Evolutionary conservation across 2,797 vertebrate species (phyloP), one percentile per base, ranked within the genome.

Genomic region (Myioborus miniatus): DNA sequence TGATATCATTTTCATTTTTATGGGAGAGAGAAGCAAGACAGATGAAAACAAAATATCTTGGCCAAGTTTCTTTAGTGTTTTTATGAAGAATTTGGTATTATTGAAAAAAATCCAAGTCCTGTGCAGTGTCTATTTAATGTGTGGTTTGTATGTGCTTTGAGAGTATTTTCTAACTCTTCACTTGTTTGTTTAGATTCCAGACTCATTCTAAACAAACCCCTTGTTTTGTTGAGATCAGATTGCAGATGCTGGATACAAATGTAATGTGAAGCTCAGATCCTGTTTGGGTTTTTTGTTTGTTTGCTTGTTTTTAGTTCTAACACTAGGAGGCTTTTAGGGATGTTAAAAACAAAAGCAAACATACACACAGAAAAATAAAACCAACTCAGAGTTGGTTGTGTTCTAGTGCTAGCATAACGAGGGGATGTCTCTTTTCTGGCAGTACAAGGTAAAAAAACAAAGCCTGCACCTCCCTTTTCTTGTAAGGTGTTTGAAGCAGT

Each of bases 271-370:
- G 27, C 71, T 87, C 22, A 70, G 56, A 84, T 89, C 71, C 78
- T 95, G 71, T 89, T 76, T 82, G 32, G 13, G n/a, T 62, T 95
- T 93, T 87, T 47, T 74, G 13, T 67, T 92, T 83, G 44, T 70
- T 91, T 80, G 68, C 23, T 94, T 95, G 53, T n/a, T 94, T 90
- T 92, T n/a, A n/a, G 30, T 78, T 78, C 58, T 76, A 84, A 29
- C 19, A 15, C 24, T 72, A 55, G 43, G 63, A 92, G 86, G 59
- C 62, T 92, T 92, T 95, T 83, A 92, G 23, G 34, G 32, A 77
- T 78, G 79, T 83, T 74, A 64, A 77, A 89, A 89, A 46, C 32
- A 81, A 83, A 92, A 68, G 37, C 37, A 65, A 93, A 36, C 9
- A 62, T 26, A 41, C 37, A 43, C 23, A 58, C 2, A 29, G 20